Base-by-base conservation (phyloP, 1,140 invertebrate species). In the Nasonia longicornis region DNA sequence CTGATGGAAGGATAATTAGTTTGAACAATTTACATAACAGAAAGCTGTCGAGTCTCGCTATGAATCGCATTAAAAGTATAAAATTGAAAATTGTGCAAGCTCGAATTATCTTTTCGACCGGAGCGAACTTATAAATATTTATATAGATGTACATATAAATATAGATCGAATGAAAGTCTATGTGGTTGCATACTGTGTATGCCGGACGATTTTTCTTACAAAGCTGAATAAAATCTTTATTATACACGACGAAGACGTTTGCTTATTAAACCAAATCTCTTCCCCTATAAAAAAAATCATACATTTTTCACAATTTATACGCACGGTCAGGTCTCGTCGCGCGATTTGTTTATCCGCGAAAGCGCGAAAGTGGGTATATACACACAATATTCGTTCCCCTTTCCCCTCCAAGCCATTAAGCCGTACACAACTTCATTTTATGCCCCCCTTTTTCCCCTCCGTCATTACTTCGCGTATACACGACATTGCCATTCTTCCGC, bases 151-250 rank as follows among this genome's bases (percentile, higher is more conserved):
- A 16, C 31, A 38, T 14, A 63, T 63, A 75, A 35, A 75, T 75
- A 84, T 77, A 80, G n/a, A 58, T n/a, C 52, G 20, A 20, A 58
- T 16, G 79, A 86, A 80, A 64, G 10, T 38, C 0, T 70, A 7
- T 66, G 26, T 26, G 52, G 8, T 71, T 80, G 85, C 86, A 87
- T 87, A 87, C 86, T 77, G 84, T 87, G 86, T 87, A 87, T 87
- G 86, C 84, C 64, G 52, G 80, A 79, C 64, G 69, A 76, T 86
- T 84, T 86, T 86, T 81, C 73, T 72, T 72, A 80, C n/a, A 67
- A 69, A 67, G 20, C 0, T 42, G 0, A 79, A 79, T 73, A 72
- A 79, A 79, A 73, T 71, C 1, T 73, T 77, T 79, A 66, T 73
- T 63, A 26, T 26, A 73, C n/a, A 7, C 63, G 7, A 69, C 31